These are phyloP conservation scores for Pyrgus malvae DNA, from an alignment of 2,888 invertebrate species.

Conservation along the genomic window DNA sequence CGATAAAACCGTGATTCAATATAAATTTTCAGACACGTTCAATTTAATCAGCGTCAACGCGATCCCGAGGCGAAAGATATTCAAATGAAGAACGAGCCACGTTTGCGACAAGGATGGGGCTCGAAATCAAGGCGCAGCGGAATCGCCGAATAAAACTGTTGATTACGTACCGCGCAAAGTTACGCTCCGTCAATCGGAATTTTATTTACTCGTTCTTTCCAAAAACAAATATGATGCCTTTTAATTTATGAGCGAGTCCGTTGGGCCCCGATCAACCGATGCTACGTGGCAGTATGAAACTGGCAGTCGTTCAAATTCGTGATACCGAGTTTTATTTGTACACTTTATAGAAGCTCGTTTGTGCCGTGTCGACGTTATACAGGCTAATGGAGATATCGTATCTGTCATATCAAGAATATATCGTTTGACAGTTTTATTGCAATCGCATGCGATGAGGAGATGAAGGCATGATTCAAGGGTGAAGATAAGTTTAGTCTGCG, in stretches of 20 bases:
- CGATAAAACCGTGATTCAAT: slow-evolving; percentile 36
- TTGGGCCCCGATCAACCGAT: slow-evolving; percentile 46
- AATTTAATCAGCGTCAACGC: slow-evolving; percentile 62
- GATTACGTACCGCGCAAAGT: slow-evolving; percentile 69
- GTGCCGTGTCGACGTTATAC: slow-evolving; percentile 62
- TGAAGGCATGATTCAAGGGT: slow-evolving; percentile 51
- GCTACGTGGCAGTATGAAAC: slow-evolving; percentile 47
- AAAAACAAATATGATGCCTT: slow-evolving; percentile 75
- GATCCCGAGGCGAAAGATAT: slow-evolving; percentile 57
- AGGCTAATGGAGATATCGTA: slow-evolving; percentile 73
- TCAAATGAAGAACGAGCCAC: slow-evolving; percentile 59
- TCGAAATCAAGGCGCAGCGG: slow-evolving; percentile 64
- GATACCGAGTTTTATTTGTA: slow-evolving; percentile 53
- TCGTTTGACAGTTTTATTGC: slow-evolving; percentile 75
- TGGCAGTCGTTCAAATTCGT: slow-evolving; percentile 55
- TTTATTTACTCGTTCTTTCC: slow-evolving; percentile 72
- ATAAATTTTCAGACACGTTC: slow-evolving; percentile 48
- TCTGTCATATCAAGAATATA: slow-evolving; percentile 69
- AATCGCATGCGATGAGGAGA: slow-evolving; percentile 61
- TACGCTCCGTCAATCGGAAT: slow-evolving; percentile 72
- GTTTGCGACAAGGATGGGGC: slow-evolving; percentile 52
- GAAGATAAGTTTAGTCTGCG: slow-evolving; percentile 36
- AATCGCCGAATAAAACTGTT: slow-evolving; percentile 73
- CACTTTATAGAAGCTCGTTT: slow-evolving; percentile 56
- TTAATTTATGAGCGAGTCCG: slow-evolving; percentile 72